Conservation (phyloP, 1,140 invertebrate species). For the Tetragonula clypearis region DNA sequence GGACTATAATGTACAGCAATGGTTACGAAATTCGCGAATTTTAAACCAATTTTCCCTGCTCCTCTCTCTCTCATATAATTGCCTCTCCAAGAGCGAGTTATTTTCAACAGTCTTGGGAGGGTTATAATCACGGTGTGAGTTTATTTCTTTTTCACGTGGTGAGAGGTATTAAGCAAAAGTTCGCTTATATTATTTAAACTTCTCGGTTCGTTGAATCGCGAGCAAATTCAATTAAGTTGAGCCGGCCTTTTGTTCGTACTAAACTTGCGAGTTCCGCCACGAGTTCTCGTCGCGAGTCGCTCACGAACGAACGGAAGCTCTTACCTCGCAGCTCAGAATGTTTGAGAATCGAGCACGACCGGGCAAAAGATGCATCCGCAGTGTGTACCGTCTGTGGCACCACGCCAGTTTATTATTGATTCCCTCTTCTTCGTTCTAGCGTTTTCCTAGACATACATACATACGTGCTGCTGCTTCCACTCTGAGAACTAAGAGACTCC, state of each 20-base stretch:
- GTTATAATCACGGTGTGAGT: not conserved
- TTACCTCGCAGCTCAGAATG: not conserved
- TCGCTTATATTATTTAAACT: not conserved
- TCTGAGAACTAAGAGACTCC: not conserved
- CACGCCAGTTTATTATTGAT: slow-evolving; percentile 49
- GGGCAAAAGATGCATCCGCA: slow-evolving; percentile 31
- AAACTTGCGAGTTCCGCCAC: not conserved
- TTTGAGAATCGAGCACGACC: not conserved
- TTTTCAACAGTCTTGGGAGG: not conserved
- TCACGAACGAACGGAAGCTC: not conserved
- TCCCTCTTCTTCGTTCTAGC: slow-evolving; percentile 11
- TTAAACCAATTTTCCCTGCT: not conserved
- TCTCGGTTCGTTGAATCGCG: not conserved
- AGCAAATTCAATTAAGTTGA: not conserved
- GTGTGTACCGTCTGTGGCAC: slow-evolving; percentile 38
- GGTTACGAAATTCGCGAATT: not conserved
- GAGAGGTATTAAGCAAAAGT: not conserved
- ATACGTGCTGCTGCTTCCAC: not conserved
- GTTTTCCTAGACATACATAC: not conserved
- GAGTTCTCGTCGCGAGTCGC: too few relatives aligned
- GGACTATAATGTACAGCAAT: too few relatives aligned
- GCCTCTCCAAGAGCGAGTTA: not conserved
- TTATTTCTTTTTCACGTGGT: not conserved
- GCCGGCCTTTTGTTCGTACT: not conserved
- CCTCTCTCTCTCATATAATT: not conserved